These are phyloP conservation scores for Monarcha castaneiventris DNA, from an alignment of 2,113 vertebrate genomes.

Conservation along the genomic window DNA sequence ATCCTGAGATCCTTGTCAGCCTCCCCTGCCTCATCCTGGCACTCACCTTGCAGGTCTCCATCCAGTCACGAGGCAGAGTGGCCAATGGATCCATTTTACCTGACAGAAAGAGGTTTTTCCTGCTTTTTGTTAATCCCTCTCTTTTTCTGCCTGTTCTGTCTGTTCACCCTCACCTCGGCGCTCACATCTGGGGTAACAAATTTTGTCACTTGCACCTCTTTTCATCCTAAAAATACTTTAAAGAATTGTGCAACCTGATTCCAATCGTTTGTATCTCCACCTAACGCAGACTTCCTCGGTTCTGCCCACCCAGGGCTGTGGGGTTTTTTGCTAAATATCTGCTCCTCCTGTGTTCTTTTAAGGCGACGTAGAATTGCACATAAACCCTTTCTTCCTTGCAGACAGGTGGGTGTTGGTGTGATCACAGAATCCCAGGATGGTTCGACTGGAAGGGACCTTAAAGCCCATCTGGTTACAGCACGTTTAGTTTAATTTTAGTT, in stretches of 20 bases:
- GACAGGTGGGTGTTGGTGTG: neutral
- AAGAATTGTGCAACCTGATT: neutral
- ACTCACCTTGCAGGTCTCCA: neutral
- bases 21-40: neutral
- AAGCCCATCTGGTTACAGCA: neutral
- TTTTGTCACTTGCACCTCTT: neutral
- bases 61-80: fast-evolving
- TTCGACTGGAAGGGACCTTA: too few relatives aligned
- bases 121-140: neutral
- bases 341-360: neutral
- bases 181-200: neutral
- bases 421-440: neutral
- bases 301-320: neutral
- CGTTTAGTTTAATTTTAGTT: neutral
- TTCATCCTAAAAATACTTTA: neutral
- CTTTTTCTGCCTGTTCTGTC: neutral
- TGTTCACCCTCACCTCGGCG: fast-evolving
- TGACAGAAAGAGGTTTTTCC: fast-evolving
- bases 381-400: neutral
- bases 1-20: neutral
- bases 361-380: neutral
- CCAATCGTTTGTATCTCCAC: fast-evolving
- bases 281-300: neutral
- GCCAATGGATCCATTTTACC: fast-evolving
- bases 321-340: neutral